Evolutionary conservation across 2,113 vertebrate genomes (phyloP).

Genomic region (human (Homo sapiens)): GRCh38 chr14:37997001-37997500

Average conservation of each 20-base stretch:
- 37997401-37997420: not conserved
- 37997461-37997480: not conserved
- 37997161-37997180: too few species aligned
- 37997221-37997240: too few species aligned
- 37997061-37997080: too few species aligned
- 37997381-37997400: conserved; percentile 18
- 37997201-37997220: too few species aligned
- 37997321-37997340: not conserved
- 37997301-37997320: conserved; percentile 15
- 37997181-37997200: too few species aligned
- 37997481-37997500: not conserved
- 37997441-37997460: not conserved
- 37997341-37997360: not conserved
- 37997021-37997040: conserved; percentile 80
- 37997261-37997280: not conserved
- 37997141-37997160: too few species aligned
- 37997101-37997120: too few species aligned
- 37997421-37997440: not conserved
- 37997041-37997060: too few species aligned
- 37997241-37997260: not conserved
- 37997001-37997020: conserved; percentile 77
- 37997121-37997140: too few species aligned
- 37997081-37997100: too few species aligned
- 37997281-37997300: not conserved
- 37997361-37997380: not conserved